A percentile compares a stretch with the other conserved stretches of the same genome.
Conservation (phyloP, 2,888 invertebrate genomes). For the Cacoxenus indagator region DNA sequence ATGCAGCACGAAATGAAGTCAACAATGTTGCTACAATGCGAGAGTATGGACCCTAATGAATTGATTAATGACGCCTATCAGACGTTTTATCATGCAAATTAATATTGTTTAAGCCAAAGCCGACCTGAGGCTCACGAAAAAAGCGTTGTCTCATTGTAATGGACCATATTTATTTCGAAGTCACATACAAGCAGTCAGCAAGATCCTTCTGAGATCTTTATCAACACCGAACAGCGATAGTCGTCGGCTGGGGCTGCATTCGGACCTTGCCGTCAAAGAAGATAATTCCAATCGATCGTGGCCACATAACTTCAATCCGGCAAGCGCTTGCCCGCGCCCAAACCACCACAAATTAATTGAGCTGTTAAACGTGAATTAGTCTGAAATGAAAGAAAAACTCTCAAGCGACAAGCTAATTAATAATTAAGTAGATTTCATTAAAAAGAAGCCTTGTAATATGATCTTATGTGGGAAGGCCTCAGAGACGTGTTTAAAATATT, state of each 20-base stretch:
- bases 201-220: slow-evolving; percentile 70
- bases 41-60: slow-evolving; percentile 54
- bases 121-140: slow-evolving; percentile 67
- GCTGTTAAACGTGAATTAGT: slow-evolving; percentile 61
- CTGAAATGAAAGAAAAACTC: slow-evolving; percentile 62
- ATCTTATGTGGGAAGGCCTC: not conserved
- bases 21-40: not conserved
- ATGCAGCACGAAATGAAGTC: not conserved
- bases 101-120: slow-evolving; percentile 66
- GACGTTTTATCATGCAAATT: slow-evolving; percentile 64
- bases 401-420: slow-evolving; percentile 62
- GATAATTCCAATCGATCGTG: slow-evolving; percentile 58
- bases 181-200: slow-evolving; percentile 55
- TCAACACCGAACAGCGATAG: slow-evolving; percentile 53
- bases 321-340: slow-evolving; percentile 14
- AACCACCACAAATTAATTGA: slow-evolving; percentile 55
- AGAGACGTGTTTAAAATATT: not conserved
- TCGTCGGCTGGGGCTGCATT: not conserved
- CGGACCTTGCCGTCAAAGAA: slow-evolving; percentile 29
- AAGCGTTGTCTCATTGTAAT: slow-evolving; percentile 67
- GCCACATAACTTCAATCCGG: slow-evolving; percentile 52
- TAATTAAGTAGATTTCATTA: slow-evolving; percentile 57
- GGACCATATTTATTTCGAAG: slow-evolving; percentile 58
- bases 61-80: slow-evolving; percentile 65
- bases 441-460: not conserved